phyloP scores from a whole-genome alignment of 2,888 invertebrate genomes.

The Ypsolopha scabrella region DNA sequence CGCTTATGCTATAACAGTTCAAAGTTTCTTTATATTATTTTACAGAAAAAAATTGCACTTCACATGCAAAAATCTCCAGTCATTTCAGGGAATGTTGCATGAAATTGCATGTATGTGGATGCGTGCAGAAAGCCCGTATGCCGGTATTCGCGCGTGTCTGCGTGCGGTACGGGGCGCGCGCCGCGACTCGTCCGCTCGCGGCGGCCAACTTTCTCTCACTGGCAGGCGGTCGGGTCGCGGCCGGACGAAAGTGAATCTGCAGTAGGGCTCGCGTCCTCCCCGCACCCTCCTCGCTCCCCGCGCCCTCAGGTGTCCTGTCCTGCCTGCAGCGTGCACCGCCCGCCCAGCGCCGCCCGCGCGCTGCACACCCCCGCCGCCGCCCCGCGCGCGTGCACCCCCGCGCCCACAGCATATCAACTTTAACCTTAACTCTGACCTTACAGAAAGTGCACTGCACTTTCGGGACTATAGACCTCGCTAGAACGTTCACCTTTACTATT shows the following conservation, averaged over 20 bases:
- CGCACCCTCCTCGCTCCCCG: slow-evolving; percentile 36
- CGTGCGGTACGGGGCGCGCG: slow-evolving; percentile 51
- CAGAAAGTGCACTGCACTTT: slow-evolving; percentile 53
- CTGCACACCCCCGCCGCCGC: slow-evolving; percentile 19
- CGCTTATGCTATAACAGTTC: too few species aligned
- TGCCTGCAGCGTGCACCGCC: slow-evolving; percentile 3
- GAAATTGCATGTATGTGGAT: neutral
- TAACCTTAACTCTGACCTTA: slow-evolving; percentile 68
- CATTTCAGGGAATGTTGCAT: neutral
- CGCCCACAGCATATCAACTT: slow-evolving; percentile 51
- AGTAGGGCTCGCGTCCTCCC: slow-evolving; percentile 36
- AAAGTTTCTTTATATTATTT: neutral
- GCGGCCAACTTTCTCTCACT: slow-evolving; percentile 71
- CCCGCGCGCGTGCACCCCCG: slow-evolving; percentile 32
- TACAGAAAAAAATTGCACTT: neutral
- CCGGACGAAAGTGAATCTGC: slow-evolving; percentile 70
- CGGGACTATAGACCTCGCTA: slow-evolving; percentile 6
- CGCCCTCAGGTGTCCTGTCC: slow-evolving; percentile 13
- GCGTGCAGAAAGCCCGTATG: slow-evolving; percentile 20
- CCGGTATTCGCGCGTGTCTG: slow-evolving; percentile 17
- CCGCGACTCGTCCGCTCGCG: slow-evolving; percentile 64
- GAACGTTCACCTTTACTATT: slow-evolving; percentile 3
- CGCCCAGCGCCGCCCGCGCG: slow-evolving; percentile 20
- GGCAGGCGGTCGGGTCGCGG: slow-evolving; percentile 40
- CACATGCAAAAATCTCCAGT: neutral